Percentiles rank a stretch among this genome's conserved stretches.
phyloP scores from a whole-genome alignment of 2,888 invertebrate genomes.

The Aspidiotus destructor region DNA sequence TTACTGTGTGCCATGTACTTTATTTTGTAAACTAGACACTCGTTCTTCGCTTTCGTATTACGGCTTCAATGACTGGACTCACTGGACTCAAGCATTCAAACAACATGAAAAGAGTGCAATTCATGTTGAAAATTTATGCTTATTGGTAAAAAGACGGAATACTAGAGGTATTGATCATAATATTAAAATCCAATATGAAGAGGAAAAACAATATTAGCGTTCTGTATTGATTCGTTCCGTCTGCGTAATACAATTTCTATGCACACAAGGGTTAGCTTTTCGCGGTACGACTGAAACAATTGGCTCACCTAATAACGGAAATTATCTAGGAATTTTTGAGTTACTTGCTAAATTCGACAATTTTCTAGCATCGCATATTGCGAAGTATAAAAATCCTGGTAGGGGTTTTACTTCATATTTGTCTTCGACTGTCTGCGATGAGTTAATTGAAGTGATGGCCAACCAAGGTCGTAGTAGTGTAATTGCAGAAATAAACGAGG shows the following conservation, averaged over 20 bases:
- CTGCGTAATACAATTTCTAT: slow-evolving; percentile 31
- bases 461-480: slow-evolving; percentile 15
- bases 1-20: slow-evolving; percentile 5
- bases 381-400: slow-evolving; percentile 20
- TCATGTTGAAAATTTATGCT: not conserved
- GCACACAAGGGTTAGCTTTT: slow-evolving; percentile 30
- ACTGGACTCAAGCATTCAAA: not conserved
- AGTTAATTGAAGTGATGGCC: slow-evolving; percentile 20
- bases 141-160: not conserved
- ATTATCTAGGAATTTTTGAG: slow-evolving; percentile 34
- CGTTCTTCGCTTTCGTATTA: not conserved
- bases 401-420: slow-evolving; percentile 19
- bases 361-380: slow-evolving; percentile 33
- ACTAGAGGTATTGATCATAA: slow-evolving; percentile 5
- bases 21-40: slow-evolving; percentile 1
- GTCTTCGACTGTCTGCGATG: slow-evolving; percentile 21
- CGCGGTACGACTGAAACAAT: slow-evolving; percentile 31
- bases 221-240: slow-evolving; percentile 27
- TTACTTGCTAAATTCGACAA: slow-evolving; percentile 35
- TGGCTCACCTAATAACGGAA: slow-evolving; percentile 32
- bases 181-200: not conserved
- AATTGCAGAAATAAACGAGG: slow-evolving; percentile 18
- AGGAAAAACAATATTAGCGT: slow-evolving; percentile 20
- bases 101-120: not conserved
- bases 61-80: slow-evolving; percentile 3